A percentile compares a stretch with the other conserved stretches of the same genome.
These are phyloP conservation scores for Oreocharis arfaki DNA, from an alignment of 2,113 vertebrate species.

Conservation along the genomic window DNA sequence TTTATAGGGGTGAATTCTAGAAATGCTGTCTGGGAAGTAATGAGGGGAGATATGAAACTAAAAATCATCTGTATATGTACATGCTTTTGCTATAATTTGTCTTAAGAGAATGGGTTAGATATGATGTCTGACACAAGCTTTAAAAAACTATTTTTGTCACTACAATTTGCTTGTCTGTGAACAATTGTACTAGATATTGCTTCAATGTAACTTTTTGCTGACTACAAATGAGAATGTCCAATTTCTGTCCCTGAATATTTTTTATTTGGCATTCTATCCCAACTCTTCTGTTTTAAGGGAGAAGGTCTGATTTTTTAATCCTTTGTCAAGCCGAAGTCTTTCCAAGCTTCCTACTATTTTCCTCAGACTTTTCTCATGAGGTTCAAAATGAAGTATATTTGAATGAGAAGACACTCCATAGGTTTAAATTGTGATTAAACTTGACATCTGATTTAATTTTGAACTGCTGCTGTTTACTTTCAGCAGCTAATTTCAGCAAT, in stretches of 20 bases:
- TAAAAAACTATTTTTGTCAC: background rate
- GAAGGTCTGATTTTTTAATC: background rate
- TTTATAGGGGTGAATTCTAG: background rate
- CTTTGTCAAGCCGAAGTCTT: background rate
- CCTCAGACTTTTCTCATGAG: background rate
- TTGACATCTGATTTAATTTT: background rate
- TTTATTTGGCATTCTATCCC: background rate
- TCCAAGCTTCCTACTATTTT: background rate
- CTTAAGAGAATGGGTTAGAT: background rate
- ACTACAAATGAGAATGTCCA: background rate
- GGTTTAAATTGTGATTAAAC: background rate
- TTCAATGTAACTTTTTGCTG: background rate
- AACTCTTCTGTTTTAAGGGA: background rate
- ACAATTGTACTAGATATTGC: background rate
- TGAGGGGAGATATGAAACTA: accelerated
- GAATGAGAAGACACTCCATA: background rate
- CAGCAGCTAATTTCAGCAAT: background rate
- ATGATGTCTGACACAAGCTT: background rate
- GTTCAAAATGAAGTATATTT: background rate
- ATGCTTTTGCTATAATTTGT: background rate
- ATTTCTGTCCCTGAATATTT: background rate
- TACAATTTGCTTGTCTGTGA: background rate
- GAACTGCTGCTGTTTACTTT: background rate
- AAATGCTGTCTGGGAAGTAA: background rate
- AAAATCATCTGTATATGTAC: background rate